Evolutionary conservation across 2,797 vertebrate genomes (phyloP), one percentile per base, ranked within the genome.

Genomic region (Tapera naevia): DNA sequence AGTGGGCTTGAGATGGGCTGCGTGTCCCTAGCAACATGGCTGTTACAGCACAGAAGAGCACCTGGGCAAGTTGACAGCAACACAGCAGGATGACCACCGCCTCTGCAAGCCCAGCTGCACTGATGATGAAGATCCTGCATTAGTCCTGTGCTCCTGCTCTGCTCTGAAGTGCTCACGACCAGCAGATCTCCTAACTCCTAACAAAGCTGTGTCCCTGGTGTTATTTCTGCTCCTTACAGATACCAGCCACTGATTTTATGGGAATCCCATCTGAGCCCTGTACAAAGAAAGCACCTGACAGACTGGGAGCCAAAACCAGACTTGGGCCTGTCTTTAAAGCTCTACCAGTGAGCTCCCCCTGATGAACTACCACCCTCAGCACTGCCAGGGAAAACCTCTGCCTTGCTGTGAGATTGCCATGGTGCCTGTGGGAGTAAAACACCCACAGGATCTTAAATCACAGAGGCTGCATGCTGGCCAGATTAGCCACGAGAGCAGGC

Each of bases 51-150:
- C 45, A 41, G 61, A n/a, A 66, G 16, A 83, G 53, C 60, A 45
- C 39, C 21, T 15, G 39, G 67, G 19, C 58, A 67, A 67, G 51
- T 27, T 60, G 43, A 37, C 17, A 89, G 69, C 48, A 74, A 2
- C 33, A 53, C 30, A 9, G 53, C 43, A 60, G 57, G 57, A 67
- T 12, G 35, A 54, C 39, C 65, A 23, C 10, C 22, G 35, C 33
- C 53, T 60, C 86, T 27, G 32, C n/a, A 65, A 88, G 48, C 50
- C 30, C 79, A 56, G 5, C 6, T 1, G 1, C 0, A 0, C 46
- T 27, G 21, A 45, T 27, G 21, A 60, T 6, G 7, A 62, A 84
- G 81, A 56, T 91, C 51, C 43, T 66, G 71, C 46, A 39, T 13
- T 14, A 15, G 17, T 28, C 32, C 41, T 2, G 0, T 5, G 8